phyloP scores from a whole-genome alignment of 2,888 invertebrate species.

The Coremacera marginata region DNA sequence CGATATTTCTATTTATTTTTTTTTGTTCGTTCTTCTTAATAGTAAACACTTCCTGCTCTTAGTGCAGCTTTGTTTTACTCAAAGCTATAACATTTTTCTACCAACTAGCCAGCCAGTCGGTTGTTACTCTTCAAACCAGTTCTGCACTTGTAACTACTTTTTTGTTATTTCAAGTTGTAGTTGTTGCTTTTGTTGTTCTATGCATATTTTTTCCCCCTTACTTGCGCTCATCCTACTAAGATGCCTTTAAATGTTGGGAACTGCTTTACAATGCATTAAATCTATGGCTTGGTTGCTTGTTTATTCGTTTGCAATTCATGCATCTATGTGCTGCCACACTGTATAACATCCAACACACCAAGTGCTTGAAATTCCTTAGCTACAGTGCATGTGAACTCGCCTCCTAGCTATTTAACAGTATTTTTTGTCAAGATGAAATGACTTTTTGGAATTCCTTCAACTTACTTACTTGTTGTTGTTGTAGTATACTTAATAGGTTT shows the following conservation, averaged over 20 bases:
- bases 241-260: conserved; percentile 23
- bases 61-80: neutral
- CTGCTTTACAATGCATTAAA: conserved; percentile 1
- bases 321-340: conserved; percentile 4
- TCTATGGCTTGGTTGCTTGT: neutral
- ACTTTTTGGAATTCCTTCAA: conserved; percentile 11
- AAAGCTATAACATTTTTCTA: conserved; percentile 41
- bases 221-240: neutral
- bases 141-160: conserved; percentile 50
- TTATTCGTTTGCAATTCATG: neutral
- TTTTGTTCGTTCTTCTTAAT: conserved; percentile 1
- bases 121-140: conserved; percentile 51
- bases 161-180: neutral
- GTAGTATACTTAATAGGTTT: neutral
- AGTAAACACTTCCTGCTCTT: conserved; percentile 32
- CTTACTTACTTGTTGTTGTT: neutral
- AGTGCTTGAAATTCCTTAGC: conserved; percentile 24
- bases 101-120: conserved; percentile 45
- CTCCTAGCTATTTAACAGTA: conserved; percentile 14
- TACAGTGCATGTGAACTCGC: conserved; percentile 4
- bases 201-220: neutral
- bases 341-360: neutral
- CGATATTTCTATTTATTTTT: neutral
- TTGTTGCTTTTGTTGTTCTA: neutral
- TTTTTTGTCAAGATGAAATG: conserved; percentile 5